Conservation (phyloP, 1,140 invertebrate genomes). For the Cylas formicarius region DNA sequence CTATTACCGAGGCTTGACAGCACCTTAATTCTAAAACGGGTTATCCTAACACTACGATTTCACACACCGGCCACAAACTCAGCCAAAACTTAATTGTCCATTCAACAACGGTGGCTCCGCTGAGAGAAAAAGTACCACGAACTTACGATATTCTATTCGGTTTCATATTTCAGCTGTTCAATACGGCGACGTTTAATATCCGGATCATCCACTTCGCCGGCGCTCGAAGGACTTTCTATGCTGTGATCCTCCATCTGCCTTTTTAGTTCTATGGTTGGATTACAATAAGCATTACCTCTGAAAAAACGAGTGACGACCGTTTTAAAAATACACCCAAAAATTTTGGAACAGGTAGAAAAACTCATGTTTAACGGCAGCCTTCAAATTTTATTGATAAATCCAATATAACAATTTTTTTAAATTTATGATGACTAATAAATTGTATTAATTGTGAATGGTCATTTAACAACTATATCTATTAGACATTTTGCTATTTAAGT, state of each 20-base stretch:
- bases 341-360: too few relatives aligned
- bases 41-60: neutral
- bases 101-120: neutral
- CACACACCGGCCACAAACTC: neutral
- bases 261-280: constrained; percentile 38
- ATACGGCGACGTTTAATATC: constrained; percentile 37
- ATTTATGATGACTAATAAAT: too few relatives aligned
- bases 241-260: constrained; percentile 38
- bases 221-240: constrained; percentile 35
- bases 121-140: too few relatives aligned
- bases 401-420: too few relatives aligned
- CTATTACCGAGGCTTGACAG: too few relatives aligned
- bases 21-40: neutral
- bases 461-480: too few relatives aligned
- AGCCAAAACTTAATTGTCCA: neutral
- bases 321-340: too few relatives aligned
- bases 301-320: constrained; percentile 1
- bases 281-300: neutral
- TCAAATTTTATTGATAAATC: too few relatives aligned
- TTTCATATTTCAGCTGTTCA: constrained; percentile 37
- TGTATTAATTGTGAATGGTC: too few relatives aligned
- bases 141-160: constrained; percentile 37
- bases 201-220: constrained; percentile 34
- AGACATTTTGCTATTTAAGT: too few relatives aligned
- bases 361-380: too few relatives aligned